Percentiles rank a stretch among this genome's conserved stretches.
These are phyloP conservation scores for Oscheius onirici DNA, from an alignment of 2,888 invertebrate genomes.

Conservation along the genomic window DNA sequence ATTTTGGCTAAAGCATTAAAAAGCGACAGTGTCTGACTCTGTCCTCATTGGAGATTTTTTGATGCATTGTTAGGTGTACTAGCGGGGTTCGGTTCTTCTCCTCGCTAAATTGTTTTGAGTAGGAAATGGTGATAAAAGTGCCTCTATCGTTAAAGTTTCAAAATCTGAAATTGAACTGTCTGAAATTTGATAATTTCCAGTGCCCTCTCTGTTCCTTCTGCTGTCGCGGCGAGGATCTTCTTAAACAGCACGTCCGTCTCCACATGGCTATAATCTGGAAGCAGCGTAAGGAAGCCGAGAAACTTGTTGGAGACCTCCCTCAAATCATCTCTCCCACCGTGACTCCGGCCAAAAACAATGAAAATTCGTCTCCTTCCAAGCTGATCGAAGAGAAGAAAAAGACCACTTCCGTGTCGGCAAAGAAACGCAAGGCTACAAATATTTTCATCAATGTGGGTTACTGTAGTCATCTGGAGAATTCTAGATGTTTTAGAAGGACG, in stretches of 20 bases:
- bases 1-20: no score
- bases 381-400: not conserved
- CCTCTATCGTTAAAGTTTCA: no score
- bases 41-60: no score
- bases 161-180: no score
- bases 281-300: conserved; percentile 11
- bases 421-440: not conserved
- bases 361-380: not conserved
- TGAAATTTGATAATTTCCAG: conserved; percentile 29
- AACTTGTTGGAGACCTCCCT: not conserved
- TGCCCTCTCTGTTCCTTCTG: conserved; percentile 42
- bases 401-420: not conserved
- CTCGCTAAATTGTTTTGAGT: no score
- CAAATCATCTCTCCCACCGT: not conserved
- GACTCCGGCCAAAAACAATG: not conserved
- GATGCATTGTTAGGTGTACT: no score
- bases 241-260: conserved; percentile 39
- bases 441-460: conserved; percentile 10
- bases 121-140: no score
- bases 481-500: conserved; percentile 21
- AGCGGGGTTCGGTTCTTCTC: no score
- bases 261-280: conserved; percentile 32
- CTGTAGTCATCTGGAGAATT: not conserved
- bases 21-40: no score
- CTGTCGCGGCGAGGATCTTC: conserved; percentile 36